Percentiles rank a stretch among this genome's conserved stretches.
phyloP scores from a whole-genome alignment of 2,888 invertebrate species.

The Trisateles emortualis region DNA sequence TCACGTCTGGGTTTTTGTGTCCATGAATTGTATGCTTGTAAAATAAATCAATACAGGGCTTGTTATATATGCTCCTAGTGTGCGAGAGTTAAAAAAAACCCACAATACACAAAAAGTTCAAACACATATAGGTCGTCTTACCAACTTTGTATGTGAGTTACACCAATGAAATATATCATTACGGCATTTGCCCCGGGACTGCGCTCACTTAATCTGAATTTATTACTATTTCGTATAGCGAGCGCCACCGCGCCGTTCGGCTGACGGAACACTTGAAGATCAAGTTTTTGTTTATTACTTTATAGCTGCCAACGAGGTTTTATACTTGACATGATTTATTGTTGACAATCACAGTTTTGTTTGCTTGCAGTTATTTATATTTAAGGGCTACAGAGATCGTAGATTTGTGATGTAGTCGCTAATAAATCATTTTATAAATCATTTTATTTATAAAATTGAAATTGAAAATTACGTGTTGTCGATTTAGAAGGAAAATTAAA shows the following conservation, averaged over 20 bases:
- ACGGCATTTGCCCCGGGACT: conserved; percentile 27
- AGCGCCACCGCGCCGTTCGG: too few species aligned
- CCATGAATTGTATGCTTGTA: too few species aligned
- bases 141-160: conserved; percentile 33
- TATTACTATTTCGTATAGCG: conserved; percentile 36
- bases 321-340: conserved; percentile 16
- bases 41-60: too few species aligned
- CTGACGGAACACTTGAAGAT: conserved; percentile 22
- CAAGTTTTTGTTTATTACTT: conserved; percentile 28
- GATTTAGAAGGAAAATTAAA: too few species aligned
- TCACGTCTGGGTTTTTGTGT: too few species aligned
- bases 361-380: neutral
- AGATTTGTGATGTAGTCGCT: neutral
- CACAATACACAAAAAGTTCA: too few species aligned
- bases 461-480: too few species aligned
- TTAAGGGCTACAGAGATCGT: neutral
- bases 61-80: too few species aligned
- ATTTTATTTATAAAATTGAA: too few species aligned
- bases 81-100: conserved; percentile 4
- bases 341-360: neutral
- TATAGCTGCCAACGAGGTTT: conserved; percentile 13
- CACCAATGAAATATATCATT: conserved; percentile 42
- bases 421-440: neutral
- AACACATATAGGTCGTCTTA: conserved; percentile 6
- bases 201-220: conserved; percentile 41